phyloP scores from a whole-genome alignment of 1,140 invertebrate genomes.

The Oryctes rhinoceros region DNA sequence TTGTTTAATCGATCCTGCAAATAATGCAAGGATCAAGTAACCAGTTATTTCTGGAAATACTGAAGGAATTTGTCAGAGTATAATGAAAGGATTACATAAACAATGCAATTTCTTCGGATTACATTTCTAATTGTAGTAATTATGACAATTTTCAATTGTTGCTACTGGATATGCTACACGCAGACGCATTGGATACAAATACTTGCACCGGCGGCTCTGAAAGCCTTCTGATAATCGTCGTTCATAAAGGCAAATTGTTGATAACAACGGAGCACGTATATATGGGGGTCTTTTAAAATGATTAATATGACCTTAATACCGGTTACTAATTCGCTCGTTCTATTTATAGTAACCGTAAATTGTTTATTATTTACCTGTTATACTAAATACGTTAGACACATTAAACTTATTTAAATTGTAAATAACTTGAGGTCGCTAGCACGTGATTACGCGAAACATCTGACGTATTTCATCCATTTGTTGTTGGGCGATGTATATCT shows the following conservation, averaged over 20 bases:
- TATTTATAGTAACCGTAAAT: slow-evolving; percentile 35
- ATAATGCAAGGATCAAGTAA: background rate
- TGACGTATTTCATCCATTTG: background rate
- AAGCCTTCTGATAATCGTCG: slow-evolving; percentile 18
- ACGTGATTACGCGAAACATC: background rate
- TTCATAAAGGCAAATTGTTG: slow-evolving; percentile 24
- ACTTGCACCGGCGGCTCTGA: background rate
- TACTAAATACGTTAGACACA: slow-evolving; percentile 13
- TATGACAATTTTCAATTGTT: slow-evolving; percentile 34
- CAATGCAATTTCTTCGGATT: slow-evolving; percentile 12
- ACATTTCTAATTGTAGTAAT: slow-evolving; percentile 14
- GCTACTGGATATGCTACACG: background rate
- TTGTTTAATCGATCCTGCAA: background rate
- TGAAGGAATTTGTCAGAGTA: background rate
- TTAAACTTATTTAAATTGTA: slow-evolving; percentile 2
- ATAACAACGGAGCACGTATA: background rate
- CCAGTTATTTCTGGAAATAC: slow-evolving; percentile 6
- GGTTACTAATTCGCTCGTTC: slow-evolving; percentile 32
- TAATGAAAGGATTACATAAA: slow-evolving; percentile 4
- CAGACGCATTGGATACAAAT: background rate
- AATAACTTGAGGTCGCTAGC: slow-evolving; percentile 17
- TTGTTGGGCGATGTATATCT: too few species aligned
- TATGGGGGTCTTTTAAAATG: slow-evolving; percentile 21
- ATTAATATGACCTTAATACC: slow-evolving; percentile 40
- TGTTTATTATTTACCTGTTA: slow-evolving; percentile 39